Evolutionary conservation across 2,888 invertebrate species (phyloP).

Genomic region (Rhaphigaster nebulosa): DNA sequence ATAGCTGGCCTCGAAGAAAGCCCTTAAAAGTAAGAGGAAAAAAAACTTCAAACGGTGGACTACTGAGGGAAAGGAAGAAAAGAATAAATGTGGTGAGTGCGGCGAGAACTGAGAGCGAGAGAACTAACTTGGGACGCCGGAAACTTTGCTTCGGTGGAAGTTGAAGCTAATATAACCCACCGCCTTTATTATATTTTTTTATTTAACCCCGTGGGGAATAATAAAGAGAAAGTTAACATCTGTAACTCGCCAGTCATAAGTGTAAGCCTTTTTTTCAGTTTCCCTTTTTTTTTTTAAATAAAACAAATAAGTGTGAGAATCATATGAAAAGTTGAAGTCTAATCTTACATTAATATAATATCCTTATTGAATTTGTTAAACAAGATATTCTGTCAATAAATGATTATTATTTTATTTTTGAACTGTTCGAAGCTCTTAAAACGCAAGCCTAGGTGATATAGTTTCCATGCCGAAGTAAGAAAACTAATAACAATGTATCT

Average conservation of each 20-base stretch:
- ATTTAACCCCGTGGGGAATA: constrained; percentile 1
- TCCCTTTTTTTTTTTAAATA: background rate
- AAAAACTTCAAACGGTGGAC: constrained; percentile 45
- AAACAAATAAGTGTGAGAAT: no score
- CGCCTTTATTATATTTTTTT: constrained; percentile 43
- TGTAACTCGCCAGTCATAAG: background rate
- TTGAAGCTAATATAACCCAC: constrained; percentile 41
- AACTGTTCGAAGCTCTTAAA: no score
- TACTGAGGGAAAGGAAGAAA: constrained; percentile 42
- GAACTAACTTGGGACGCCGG: background rate
- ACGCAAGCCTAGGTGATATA: no score
- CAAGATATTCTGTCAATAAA: no score
- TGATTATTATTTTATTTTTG: no score
- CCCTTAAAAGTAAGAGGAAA: constrained; percentile 47
- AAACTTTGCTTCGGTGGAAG: constrained; percentile 17
- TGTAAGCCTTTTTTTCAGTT: background rate
- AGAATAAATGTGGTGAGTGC: constrained; percentile 29
- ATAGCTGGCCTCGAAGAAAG: constrained; percentile 39
- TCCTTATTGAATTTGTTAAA: no score
- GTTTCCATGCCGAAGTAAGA: no score
- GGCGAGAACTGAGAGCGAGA: constrained; percentile 20
- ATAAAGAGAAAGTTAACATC: background rate
- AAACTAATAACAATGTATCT: no score
- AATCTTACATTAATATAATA: no score
- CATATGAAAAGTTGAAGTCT: no score